phyloP scores from a whole-genome alignment of 2,888 invertebrate species.

The Leptinotarsa juncta region DNA sequence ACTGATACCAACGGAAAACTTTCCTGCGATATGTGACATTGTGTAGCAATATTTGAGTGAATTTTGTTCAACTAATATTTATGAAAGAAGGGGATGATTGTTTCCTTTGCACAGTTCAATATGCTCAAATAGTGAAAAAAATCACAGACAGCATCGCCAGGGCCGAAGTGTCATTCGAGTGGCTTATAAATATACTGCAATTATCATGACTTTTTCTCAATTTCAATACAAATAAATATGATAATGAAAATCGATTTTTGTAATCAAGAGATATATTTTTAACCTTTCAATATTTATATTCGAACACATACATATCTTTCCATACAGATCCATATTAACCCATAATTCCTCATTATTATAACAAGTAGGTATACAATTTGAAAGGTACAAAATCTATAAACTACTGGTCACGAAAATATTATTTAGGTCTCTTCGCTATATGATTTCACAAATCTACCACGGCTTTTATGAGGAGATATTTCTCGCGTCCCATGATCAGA shows the following conservation, averaged over 20 bases:
- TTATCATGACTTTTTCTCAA: too few species aligned
- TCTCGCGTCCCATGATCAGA: not conserved
- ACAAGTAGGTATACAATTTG: constrained; percentile 55
- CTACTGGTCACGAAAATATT: constrained; percentile 64
- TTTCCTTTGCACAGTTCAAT: too few species aligned
- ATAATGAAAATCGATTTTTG: not conserved
- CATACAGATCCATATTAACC: constrained; percentile 21
- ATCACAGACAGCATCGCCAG: too few species aligned
- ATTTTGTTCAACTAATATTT: too few species aligned
- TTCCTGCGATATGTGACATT: too few species aligned
- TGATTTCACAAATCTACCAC: constrained; percentile 36
- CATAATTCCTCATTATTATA: constrained; percentile 43
- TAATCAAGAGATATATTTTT: constrained; percentile 34
- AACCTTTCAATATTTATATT: constrained; percentile 31
- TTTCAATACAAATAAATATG: too few species aligned
- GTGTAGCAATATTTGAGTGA: too few species aligned
- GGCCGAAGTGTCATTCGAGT: too few species aligned
- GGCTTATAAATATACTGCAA: too few species aligned
- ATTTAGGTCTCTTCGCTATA: constrained; percentile 50
- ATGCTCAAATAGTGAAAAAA: too few species aligned
- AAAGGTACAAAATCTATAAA: constrained; percentile 62
- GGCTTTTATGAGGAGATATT: constrained; percentile 6
- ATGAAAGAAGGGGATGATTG: too few species aligned
- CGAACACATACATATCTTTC: constrained; percentile 31
- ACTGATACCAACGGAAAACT: too few species aligned